Base-by-base conservation (phyloP, 2,113 vertebrate species). In the Podarcis cretensis region DNA sequence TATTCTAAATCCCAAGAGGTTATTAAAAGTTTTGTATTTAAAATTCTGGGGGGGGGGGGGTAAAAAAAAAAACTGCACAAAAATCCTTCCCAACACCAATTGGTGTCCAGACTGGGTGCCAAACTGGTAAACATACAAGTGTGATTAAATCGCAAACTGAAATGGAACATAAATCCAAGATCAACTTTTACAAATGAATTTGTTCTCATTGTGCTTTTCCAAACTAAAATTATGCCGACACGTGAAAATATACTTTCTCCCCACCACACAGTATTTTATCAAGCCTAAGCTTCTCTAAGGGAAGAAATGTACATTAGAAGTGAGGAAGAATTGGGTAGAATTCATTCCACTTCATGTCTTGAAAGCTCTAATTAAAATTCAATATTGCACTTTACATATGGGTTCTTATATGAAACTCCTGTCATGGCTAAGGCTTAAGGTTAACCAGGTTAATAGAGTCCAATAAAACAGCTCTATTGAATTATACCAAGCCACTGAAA, bases 341-440 rank as follows among this genome's bases (percentile, higher is more conserved):
- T 69, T 85, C n/a, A 87, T 63, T 85, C 68, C 37, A 89, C 57
- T 65, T 68, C 59, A 93, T 16, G 71, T 73, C 84, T 93, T 89
- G 43, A 95, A 96, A 87, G 80, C 81, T 89, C 91, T 94, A 94
- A 96, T 95, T 95, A 96, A 95, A 96, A 95, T 95, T 95, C 95
- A 95, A 83, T 93, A 92, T 84, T 81, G 65, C 81, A 92, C 81
- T 94, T 88, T n/a, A 66, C 88, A 92, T 88, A 83, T 91, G 90
- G 73, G 86, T 76, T 96, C 85, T 93, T 92, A 95, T 89, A 92
- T 80, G 82, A 96, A 95, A 95, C 89, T 77, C 59, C 88, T 91
- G 89, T 93, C 94, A 94, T 25, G 87, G 91, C 92, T 94, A 92
- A 94, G 92, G 92, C 91, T 94, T 95, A 92, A 93, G 93, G 94